phyloP scores from a whole-genome alignment of 2,113 vertebrate genomes.

The Peucedramus taeniatus region DNA sequence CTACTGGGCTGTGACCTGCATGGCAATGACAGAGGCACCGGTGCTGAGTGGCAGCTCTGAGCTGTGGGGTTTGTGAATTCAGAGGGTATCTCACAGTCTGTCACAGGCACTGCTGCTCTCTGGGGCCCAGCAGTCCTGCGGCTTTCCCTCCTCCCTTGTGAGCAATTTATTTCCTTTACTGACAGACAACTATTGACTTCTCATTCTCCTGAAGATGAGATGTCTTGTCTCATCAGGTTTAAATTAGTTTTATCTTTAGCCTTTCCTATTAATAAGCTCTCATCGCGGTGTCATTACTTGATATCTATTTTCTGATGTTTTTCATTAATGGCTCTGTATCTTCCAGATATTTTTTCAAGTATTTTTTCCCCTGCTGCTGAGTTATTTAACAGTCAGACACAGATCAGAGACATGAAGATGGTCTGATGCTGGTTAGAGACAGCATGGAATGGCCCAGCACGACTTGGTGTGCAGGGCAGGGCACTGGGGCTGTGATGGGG shows the following conservation, averaged over 20 bases:
- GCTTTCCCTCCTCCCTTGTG: not conserved
- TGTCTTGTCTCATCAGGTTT: constrained; percentile 50
- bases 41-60: not conserved
- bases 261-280: constrained; percentile 35
- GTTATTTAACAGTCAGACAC: not conserved
- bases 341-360: not conserved
- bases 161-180: constrained; percentile 30
- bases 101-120: not conserved
- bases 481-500: not conserved
- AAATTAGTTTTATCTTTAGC: constrained; percentile 57
- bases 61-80: not conserved
- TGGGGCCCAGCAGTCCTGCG: not conserved
- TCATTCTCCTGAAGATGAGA: constrained; percentile 12
- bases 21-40: not conserved
- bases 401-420: not conserved
- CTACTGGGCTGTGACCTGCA: not conserved
- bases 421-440: not conserved
- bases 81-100: not conserved
- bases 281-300: not conserved
- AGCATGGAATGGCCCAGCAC: accelerated
- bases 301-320: constrained; percentile 34
- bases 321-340: not conserved
- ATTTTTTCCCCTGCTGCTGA: not conserved
- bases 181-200: constrained; percentile 46
- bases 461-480: not conserved